phyloP scores from a whole-genome alignment of 2,113 vertebrate genomes.

The Sebastes fasciatus region DNA sequence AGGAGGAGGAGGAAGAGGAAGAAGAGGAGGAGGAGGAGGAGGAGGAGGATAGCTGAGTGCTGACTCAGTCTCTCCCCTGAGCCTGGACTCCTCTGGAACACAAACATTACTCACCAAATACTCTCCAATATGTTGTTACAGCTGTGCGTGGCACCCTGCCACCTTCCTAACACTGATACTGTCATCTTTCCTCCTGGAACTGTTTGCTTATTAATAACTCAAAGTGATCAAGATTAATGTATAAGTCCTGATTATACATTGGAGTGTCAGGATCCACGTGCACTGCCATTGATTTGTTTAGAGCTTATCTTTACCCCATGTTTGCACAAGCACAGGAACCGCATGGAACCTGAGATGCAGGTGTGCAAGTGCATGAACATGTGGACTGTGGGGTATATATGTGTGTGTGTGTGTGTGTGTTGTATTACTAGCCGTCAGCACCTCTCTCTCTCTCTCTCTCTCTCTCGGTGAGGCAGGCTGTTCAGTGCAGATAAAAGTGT shows the following conservation, averaged over 20 bases:
- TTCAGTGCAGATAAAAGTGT: slow-evolving; percentile 73
- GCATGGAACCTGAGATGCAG: slow-evolving; percentile 40
- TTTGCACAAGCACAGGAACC: slow-evolving; percentile 42
- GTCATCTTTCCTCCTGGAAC: slow-evolving; percentile 19
- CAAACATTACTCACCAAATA: slow-evolving; percentile 57
- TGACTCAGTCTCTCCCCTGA: slow-evolving; percentile 61
- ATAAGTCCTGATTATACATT: not conserved
- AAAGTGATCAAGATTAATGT: slow-evolving; percentile 3
- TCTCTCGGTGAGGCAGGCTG: slow-evolving; percentile 58
- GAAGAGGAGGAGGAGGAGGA: not conserved
- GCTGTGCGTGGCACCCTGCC: slow-evolving; percentile 23
- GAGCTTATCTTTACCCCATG: slow-evolving; percentile 35
- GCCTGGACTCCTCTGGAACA: slow-evolving; percentile 43
- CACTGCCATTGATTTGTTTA: slow-evolving; percentile 42
- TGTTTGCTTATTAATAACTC: slow-evolving; percentile 13
- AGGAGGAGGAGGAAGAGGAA: slow-evolving; percentile 10
- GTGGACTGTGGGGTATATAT: slow-evolving; percentile 12
- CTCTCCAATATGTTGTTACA: slow-evolving; percentile 42
- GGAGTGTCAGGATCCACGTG: not conserved
- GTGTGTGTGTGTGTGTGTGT: slow-evolving; percentile 46
- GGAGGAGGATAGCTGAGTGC: slow-evolving; percentile 32
- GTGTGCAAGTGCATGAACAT: slow-evolving; percentile 25
- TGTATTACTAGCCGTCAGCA: slow-evolving; percentile 42
- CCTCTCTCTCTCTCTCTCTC: slow-evolving; percentile 32
- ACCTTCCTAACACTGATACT: not conserved